Base-by-base conservation (phyloP, 2,888 invertebrate genomes). In the Pasiphila rectangulata region DNA sequence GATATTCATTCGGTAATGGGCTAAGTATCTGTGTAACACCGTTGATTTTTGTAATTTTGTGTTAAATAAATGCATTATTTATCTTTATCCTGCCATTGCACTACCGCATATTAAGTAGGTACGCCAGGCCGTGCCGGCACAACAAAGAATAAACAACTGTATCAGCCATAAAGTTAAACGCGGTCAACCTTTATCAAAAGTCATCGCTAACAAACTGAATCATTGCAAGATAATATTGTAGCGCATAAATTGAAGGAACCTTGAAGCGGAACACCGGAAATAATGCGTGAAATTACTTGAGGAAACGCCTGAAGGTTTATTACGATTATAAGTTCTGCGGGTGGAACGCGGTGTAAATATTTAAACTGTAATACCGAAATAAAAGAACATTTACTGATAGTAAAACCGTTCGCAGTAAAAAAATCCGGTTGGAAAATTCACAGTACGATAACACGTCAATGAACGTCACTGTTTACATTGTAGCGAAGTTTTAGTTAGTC, bases 261-360 rank as follows among this genome's bases (percentile, higher is more conserved):
- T 46, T 51, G 43, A 24, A 27, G 19, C 39, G 23, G 35, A 53
- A 45, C 36, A 51, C 51, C 45, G 34, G 38, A 42, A 47, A 46
- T 39, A 44, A 47, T 21, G 41, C 43, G 54, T 50, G 44, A 54
- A 56, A 58, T 58, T 47, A 35, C n/a, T 48, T 42, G 44, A 54
- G 56, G 54, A 56, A 56, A 42, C 35, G 32, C 25, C 36, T 29
- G 54, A 56, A 58, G 57, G 56, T 58, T 56, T 47, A 54, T 49
- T 46, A 51, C 49, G 36, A 52, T 49, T 46, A 43, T 43, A 40
- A 43, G 20, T 32, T 40, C 40, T 50, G 50, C 45, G 43, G 46
- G 47, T 12, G 32, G 24, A 20, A 30, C 4, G 27, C 29, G 16
- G 27, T 35, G 40, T 40, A 32, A 43, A 44, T 29, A 45, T 34